phyloP scores from a whole-genome alignment of 1,140 invertebrate species.

The Leucophenga varia region DNA sequence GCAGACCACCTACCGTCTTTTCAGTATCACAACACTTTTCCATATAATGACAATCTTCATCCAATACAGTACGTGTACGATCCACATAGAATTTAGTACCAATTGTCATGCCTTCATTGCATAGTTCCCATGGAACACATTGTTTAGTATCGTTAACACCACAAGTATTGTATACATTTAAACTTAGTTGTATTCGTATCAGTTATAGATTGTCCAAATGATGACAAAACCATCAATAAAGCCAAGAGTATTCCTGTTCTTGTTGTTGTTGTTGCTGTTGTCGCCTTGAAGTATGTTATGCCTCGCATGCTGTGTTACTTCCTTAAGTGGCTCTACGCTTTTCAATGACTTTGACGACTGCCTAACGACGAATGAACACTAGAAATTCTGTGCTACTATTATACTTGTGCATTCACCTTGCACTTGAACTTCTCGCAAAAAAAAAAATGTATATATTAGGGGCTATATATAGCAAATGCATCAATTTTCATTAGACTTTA shows the following conservation, averaged over 20 bases:
- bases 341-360: neutral
- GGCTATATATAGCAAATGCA: conserved; percentile 33
- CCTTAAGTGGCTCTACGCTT: neutral
- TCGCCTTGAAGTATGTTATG: neutral
- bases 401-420: neutral
- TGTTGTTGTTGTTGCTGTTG: too few relatives aligned
- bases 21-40: conserved; percentile 29
- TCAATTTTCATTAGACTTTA: too few relatives aligned
- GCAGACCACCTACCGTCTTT: conserved; percentile 23
- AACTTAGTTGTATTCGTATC: neutral
- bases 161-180: conserved; percentile 14
- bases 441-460: neutral
- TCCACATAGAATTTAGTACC: conserved; percentile 32
- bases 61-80: conserved; percentile 21
- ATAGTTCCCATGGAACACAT: conserved; percentile 29
- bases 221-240: too few relatives aligned
- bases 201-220: neutral
- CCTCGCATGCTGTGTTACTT: too few relatives aligned
- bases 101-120: conserved; percentile 25
- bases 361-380: neutral
- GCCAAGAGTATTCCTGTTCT: too few relatives aligned
- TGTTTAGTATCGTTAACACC: conserved; percentile 11
- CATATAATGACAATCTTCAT: conserved; percentile 34
- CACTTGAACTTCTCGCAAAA: conserved; percentile 15
- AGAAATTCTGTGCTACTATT: neutral